phyloP scores from a whole-genome alignment of 2,888 invertebrate genomes.

The Agrenia bidenticulata region DNA sequence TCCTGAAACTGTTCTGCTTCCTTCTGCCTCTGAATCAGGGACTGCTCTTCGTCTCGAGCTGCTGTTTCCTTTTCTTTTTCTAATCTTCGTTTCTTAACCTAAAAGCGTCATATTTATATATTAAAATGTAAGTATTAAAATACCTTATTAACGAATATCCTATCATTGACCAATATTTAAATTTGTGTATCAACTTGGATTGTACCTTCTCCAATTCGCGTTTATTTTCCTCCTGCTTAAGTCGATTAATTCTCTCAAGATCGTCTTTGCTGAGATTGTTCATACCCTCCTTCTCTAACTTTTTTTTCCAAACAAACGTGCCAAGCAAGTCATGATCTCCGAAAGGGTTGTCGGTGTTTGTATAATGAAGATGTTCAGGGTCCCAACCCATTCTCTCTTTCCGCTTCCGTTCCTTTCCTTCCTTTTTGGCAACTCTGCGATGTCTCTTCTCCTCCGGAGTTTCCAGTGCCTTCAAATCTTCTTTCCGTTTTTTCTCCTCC shows the following conservation, averaged over 20 bases:
- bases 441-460: constrained; percentile 91
- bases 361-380: constrained; percentile 93
- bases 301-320: constrained; percentile 96
- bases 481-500: constrained; percentile 70
- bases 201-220: constrained; percentile 85
- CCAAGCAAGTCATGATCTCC: constrained; percentile 93
- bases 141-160: not conserved
- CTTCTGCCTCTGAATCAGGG: constrained; percentile 81
- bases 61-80: constrained; percentile 86
- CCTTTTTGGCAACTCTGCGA: constrained; percentile 84
- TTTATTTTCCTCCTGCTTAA: constrained; percentile 88
- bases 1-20: constrained; percentile 87
- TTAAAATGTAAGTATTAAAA: constrained; percentile 13
- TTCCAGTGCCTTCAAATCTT: constrained; percentile 80
- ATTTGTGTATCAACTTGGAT: too few species aligned
- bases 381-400: constrained; percentile 97
- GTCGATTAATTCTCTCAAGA: constrained; percentile 76
- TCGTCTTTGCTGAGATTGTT: constrained; percentile 74
- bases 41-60: constrained; percentile 77
- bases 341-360: constrained; percentile 97
- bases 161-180: too few species aligned
- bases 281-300: constrained; percentile 89
- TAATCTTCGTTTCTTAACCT: constrained; percentile 83
- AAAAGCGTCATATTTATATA: constrained; percentile 13
- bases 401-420: constrained; percentile 70